phyloP scores from a whole-genome alignment of 2,113 vertebrate species.

The Pantherophis guttatus region DNA sequence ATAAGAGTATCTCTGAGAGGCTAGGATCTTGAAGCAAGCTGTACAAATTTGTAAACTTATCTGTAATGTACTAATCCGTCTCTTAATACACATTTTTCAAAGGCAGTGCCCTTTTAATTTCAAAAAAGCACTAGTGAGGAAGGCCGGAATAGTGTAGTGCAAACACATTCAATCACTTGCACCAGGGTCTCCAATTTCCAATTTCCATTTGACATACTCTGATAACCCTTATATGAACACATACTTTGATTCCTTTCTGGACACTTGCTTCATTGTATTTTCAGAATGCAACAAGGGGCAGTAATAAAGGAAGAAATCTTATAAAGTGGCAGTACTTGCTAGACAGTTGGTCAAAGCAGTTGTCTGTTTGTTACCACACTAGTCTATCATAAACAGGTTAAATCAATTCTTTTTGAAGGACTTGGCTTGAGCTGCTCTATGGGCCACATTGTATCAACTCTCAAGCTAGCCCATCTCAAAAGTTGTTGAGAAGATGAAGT shows the following conservation, averaged over 20 bases:
- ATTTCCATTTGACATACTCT: fast-evolving
- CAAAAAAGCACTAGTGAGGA: neutral
- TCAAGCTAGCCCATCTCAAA: neutral
- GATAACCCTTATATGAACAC: neutral
- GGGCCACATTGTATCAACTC: neutral
- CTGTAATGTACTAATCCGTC: neutral
- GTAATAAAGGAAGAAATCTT: neutral
- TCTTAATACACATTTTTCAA: neutral
- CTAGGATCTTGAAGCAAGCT: neutral
- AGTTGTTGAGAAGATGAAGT: neutral
- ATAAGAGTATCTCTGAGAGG: neutral
- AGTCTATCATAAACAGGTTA: neutral
- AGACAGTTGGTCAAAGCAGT: too few species aligned
- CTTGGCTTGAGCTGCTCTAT: neutral
- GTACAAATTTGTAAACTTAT: neutral
- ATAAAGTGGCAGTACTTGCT: neutral
- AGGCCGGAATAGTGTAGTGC: neutral
- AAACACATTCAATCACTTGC: neutral
- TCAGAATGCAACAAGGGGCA: neutral
- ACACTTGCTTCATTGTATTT: neutral
- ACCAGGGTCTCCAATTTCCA: neutral
- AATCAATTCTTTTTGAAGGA: neutral
- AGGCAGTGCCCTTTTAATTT: neutral
- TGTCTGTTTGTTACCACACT: neutral
- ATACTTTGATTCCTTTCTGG: neutral